Evolutionary conservation across 2,797 vertebrate genomes (phyloP).

Genomic region (Catharus ustulatus): DNA sequence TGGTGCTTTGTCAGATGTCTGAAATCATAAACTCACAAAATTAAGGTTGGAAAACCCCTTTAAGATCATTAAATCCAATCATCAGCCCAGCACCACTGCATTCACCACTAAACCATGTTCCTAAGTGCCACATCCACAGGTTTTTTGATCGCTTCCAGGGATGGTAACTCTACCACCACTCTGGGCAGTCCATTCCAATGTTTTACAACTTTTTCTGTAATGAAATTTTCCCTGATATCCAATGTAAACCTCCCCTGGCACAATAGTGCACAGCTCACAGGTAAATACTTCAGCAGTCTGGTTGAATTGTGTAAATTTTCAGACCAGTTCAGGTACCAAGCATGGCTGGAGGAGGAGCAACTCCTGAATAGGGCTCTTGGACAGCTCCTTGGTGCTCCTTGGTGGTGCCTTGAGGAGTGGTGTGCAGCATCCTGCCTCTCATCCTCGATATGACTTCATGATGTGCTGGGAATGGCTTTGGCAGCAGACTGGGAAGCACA

Average conservation of each 20-base stretch:
- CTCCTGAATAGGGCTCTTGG: not conserved
- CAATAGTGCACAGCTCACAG: not conserved
- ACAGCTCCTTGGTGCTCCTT: not conserved
- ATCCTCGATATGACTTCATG: fast-evolving
- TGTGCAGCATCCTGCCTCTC: not conserved
- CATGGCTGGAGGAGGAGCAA: not conserved
- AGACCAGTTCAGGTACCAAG: not conserved
- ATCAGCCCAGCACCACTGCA: not conserved
- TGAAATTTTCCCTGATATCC: not conserved
- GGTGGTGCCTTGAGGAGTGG: not conserved
- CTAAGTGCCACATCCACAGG: not conserved
- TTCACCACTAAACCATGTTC: not conserved
- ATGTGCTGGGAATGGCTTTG: not conserved
- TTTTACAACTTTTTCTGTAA: not conserved
- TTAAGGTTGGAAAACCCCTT: not conserved
- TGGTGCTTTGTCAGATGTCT: not conserved
- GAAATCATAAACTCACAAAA: not conserved
- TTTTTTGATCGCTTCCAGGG: not conserved
- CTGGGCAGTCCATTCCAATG: not conserved
- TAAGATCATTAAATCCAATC: not conserved
- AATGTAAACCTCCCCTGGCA: not conserved
- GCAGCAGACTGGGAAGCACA: not conserved
- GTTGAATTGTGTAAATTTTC: not conserved
- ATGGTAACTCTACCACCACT: not conserved
- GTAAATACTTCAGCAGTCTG: not conserved